Evolutionary conservation across 1,140 invertebrate species (phyloP).

Genomic region (Metaphire vulgaris): DNA sequence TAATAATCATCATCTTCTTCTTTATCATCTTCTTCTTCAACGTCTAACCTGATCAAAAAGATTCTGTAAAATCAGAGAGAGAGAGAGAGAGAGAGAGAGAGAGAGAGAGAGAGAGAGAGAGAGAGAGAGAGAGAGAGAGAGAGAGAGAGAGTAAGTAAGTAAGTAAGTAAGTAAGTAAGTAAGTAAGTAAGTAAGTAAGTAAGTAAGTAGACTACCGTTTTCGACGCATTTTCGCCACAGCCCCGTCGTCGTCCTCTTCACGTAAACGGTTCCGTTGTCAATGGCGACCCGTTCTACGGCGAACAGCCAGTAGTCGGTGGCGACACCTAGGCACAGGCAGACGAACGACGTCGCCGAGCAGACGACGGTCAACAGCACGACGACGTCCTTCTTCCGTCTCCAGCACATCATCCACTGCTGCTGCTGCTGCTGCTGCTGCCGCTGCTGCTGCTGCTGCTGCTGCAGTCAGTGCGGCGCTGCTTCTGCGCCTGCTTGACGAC

Average conservation of each 20-base stretch:
- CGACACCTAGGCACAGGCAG: slow-evolving; percentile 47
- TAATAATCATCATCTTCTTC: no score
- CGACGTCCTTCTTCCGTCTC: slow-evolving; percentile 45
- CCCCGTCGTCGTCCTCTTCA: slow-evolving; percentile 43
- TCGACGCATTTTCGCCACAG: slow-evolving; percentile 46
- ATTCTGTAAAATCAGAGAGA: no score
- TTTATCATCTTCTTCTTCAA: no score
- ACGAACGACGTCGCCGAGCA: slow-evolving; percentile 50
- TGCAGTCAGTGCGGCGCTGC: neutral
- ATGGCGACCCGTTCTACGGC: slow-evolving; percentile 38
- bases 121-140: no score
- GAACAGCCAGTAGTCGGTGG: slow-evolving; percentile 50
- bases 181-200: neutral
- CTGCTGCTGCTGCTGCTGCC: neutral
- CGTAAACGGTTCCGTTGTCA: slow-evolving; percentile 33
- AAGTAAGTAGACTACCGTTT: slow-evolving; percentile 13
- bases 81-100: no score
- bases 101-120: no score
- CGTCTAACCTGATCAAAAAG: no score
- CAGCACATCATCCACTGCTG: neutral
- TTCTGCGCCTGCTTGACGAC: neutral
- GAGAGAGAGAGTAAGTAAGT: no score
- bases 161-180: neutral
- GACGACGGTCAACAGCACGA: slow-evolving; percentile 48
- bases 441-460: neutral